Conservation (phyloP, 2,888 invertebrate species). For the Caradrina kadenii region DNA sequence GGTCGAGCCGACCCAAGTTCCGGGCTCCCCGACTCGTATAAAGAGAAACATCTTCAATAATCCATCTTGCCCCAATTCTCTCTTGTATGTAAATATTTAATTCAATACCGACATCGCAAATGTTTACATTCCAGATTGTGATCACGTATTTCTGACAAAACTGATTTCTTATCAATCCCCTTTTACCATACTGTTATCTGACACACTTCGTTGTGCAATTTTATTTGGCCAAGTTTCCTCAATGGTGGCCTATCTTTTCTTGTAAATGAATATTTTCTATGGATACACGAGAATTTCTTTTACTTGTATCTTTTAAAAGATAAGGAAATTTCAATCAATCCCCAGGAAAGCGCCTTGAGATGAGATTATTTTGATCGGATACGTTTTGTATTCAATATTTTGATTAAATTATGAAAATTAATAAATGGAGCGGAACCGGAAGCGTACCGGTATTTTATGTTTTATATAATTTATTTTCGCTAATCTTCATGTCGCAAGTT, state of each 20-base stretch:
- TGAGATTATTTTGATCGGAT: slow-evolving; percentile 32
- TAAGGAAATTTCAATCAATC: slow-evolving; percentile 59
- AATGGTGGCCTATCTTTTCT: slow-evolving; percentile 53
- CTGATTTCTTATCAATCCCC: slow-evolving; percentile 54
- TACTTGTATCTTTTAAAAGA: slow-evolving; percentile 58
- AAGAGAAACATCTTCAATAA: slow-evolving; percentile 15
- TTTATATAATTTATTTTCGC: not conserved
- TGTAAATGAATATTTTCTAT: slow-evolving; percentile 61
- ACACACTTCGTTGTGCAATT: slow-evolving; percentile 53
- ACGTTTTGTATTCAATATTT: slow-evolving; percentile 29
- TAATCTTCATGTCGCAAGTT: not conserved
- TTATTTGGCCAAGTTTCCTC: slow-evolving; percentile 55
- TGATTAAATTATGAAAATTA: slow-evolving; percentile 19
- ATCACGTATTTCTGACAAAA: slow-evolving; percentile 51
- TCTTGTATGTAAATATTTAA: slow-evolving; percentile 36
- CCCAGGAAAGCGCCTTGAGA: slow-evolving; percentile 24
- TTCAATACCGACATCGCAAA: slow-evolving; percentile 22
- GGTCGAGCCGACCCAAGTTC: not conserved
- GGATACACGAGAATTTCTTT: slow-evolving; percentile 51
- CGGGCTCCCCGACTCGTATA: not conserved
- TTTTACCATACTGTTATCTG: slow-evolving; percentile 50
- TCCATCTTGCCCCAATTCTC: not conserved
- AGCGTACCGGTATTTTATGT: not conserved
- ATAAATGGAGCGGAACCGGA: not conserved
- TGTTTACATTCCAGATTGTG: slow-evolving; percentile 29